phyloP scores from a whole-genome alignment of 1,140 invertebrate species.

The Laupala kohalensis region DNA sequence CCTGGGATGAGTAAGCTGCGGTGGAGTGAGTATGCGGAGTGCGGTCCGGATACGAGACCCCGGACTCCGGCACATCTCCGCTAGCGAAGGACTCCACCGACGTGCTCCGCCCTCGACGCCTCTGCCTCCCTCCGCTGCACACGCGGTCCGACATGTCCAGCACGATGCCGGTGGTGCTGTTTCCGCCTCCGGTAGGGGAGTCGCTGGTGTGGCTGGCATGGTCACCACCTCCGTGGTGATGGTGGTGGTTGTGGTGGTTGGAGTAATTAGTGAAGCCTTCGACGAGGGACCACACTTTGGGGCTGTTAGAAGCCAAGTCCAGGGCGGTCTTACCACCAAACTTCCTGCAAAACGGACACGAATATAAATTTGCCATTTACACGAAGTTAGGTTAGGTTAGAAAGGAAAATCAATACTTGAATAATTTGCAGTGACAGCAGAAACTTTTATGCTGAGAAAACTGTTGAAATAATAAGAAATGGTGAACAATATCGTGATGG shows the following conservation, averaged over 20 bases:
- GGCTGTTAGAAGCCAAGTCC: slow-evolving; percentile 35
- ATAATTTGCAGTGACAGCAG: too few species aligned
- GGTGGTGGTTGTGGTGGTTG: neutral
- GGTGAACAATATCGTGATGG: too few species aligned
- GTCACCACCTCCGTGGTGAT: neutral
- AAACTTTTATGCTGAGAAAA: too few species aligned
- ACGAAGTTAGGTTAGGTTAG: too few species aligned
- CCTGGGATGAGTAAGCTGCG: slow-evolving; percentile 13
- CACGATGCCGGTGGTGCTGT: too few species aligned
- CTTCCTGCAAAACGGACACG: slow-evolving; percentile 29
- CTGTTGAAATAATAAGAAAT: too few species aligned
- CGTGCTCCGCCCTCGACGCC: slow-evolving; percentile 15
- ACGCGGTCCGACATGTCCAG: too few species aligned
- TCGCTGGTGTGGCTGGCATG: neutral
- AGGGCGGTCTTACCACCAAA: slow-evolving; percentile 33
- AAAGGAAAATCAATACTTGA: too few species aligned
- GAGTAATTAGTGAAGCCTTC: slow-evolving; percentile 22
- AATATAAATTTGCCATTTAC: too few species aligned
- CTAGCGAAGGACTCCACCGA: slow-evolving; percentile 19
- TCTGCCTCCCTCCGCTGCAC: neutral
- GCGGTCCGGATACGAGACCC: neutral
- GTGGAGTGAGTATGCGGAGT: neutral
- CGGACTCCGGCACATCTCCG: neutral
- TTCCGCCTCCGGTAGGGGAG: neutral
- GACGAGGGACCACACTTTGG: slow-evolving; percentile 30